Evolutionary conservation across 2,113 vertebrate genomes (phyloP), one percentile per base, ranked within the genome.

Genomic region (Machaerirhynchus nigripectus): DNA sequence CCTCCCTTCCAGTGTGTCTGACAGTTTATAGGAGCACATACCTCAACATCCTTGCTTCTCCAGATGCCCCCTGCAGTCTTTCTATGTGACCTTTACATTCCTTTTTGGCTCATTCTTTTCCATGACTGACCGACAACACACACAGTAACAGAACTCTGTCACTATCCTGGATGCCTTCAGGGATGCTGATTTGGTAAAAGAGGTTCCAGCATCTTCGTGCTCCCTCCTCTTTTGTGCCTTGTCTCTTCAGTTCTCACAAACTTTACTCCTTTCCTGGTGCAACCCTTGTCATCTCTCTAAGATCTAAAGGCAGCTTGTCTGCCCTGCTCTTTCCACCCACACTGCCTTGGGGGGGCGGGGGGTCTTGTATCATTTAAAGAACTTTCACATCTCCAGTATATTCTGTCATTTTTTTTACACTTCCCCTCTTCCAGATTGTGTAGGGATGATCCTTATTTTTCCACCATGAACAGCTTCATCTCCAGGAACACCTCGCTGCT

Each of bases 31-130:
- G 69, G 10, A 75, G 47, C 31, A 77, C 49, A 78, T 63, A 79
- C 33, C 37, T 78, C 57, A 94, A 63, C 60, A 78, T 44, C 21
- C 22, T 30, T 49, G 30, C 44, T 87, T 73, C 74, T 82, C 46
- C 87, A 46, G 46, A 61, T 67, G 44, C 56, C 57, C 57, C 31
- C 40, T 7, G 10, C 52, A 78, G 83, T 83, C 81, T 73, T 90
- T 90, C 63, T 53, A 7, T 12, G 40, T 61, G 90, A 97, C 73
- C 80, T 92, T 87, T 87, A 71, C 47, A 75, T 84, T 87, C 73
- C 39, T 44, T 86, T 86, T 56, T 53, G 80, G 55, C 24, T 94
- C 64, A 42, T 77, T 75, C 61, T 84, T 93, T 81, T 73, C 44
- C 56, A 15, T 37, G 55, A 78, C 56, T 71, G 40, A 57, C 50